phyloP scores from a whole-genome alignment of 2,797 vertebrate species.

The Pempheris klunzingeri region DNA sequence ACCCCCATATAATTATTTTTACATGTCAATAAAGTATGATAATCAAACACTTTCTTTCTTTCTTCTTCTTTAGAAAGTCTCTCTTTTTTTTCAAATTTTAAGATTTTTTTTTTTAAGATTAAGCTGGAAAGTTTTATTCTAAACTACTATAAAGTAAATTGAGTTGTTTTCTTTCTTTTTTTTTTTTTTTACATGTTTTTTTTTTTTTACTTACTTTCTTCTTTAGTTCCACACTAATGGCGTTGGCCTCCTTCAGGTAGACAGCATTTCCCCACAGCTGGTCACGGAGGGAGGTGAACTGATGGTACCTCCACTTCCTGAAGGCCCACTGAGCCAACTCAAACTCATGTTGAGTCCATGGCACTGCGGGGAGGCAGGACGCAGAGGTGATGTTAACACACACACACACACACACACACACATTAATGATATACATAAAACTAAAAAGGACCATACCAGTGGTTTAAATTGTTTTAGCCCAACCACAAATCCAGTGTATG shows the following conservation, averaged over 20 bases:
- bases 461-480: conserved; percentile 36
- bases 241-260: conserved; percentile 98
- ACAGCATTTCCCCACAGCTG: conserved; percentile 98
- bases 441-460: conserved; percentile 21
- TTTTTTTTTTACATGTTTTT: no score
- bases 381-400: conserved; percentile 18
- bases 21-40: no score
- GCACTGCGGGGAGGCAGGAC: conserved; percentile 81
- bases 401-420: background rate
- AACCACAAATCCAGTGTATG: conserved; percentile 10
- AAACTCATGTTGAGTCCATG: conserved; percentile 96
- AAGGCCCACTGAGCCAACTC: conserved; percentile 97
- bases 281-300: conserved; percentile 97
- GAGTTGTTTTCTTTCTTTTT: no score
- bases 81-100: no score
- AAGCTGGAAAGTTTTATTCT: background rate
- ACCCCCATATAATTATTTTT: no score
- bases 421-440: conserved; percentile 8
- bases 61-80: no score
- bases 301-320: conserved; percentile 98
- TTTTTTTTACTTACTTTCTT: conserved; percentile 90
- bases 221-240: conserved; percentile 98
- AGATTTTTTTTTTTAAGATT: no score
- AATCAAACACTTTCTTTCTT: no score
- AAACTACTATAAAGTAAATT: background rate